These are phyloP conservation scores for Aphodius sticticus DNA, from an alignment of 2,888 invertebrate genomes.

Conservation along the genomic window DNA sequence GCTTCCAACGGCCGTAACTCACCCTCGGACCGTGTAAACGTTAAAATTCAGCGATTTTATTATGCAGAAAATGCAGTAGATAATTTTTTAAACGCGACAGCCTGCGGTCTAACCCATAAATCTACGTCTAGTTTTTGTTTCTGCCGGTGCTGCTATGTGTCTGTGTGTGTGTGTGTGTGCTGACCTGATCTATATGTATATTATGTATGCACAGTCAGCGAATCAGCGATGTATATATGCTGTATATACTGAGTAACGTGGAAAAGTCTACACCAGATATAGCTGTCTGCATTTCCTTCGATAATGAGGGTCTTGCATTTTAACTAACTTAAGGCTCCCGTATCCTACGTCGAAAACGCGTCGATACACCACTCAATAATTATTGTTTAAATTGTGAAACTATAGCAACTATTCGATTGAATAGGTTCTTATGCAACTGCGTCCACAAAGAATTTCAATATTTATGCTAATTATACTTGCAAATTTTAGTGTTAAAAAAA, in stretches of 20 bases:
- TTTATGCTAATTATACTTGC: too few species aligned
- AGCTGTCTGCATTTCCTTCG: too few species aligned
- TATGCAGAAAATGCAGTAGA: constrained; percentile 47
- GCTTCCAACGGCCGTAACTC: constrained; percentile 44
- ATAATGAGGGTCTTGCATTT: too few species aligned
- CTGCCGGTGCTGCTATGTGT: not conserved
- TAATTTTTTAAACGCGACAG: constrained; percentile 40
- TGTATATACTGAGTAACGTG: not conserved
- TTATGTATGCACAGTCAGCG: not conserved
- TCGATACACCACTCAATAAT: too few species aligned
- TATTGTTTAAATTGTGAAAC: too few species aligned
- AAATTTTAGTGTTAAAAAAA: too few species aligned
- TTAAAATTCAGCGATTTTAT: constrained; percentile 48
- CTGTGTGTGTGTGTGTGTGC: not conserved
- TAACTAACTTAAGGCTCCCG: too few species aligned
- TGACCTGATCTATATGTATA: not conserved
- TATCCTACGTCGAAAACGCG: too few species aligned
- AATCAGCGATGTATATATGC: not conserved
- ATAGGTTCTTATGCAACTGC: too few species aligned
- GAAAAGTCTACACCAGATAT: not conserved
- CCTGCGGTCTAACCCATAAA: constrained; percentile 29
- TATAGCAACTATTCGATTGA: too few species aligned
- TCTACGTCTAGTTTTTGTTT: constrained; percentile 37
- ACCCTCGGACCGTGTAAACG: constrained; percentile 44
- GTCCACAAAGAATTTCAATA: too few species aligned